phyloP scores from a whole-genome alignment of 92 coral and sea anemone species.

The Parazoanthus darwini region DNA sequence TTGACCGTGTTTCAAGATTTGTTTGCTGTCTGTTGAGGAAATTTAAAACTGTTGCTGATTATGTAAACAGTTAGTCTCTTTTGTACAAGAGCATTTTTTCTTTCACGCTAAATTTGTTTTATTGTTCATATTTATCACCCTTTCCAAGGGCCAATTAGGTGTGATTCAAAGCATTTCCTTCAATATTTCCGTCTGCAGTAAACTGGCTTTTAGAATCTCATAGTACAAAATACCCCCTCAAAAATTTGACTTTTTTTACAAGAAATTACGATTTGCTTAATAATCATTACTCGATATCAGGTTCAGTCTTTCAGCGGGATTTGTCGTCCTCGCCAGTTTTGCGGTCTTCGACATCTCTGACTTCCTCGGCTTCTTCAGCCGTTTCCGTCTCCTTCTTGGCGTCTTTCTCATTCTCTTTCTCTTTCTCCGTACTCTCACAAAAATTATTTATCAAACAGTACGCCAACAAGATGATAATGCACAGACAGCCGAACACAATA shows the following conservation, averaged over 20 bases:
- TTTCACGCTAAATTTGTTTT: too few relatives aligned
- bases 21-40: too few relatives aligned
- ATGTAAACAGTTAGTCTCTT: too few relatives aligned
- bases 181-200: too few relatives aligned
- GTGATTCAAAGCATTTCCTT: too few relatives aligned
- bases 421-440: constrained; percentile 58
- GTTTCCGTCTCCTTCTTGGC: constrained; percentile 57
- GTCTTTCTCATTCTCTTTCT: constrained; percentile 49
- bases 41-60: too few relatives aligned
- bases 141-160: too few relatives aligned
- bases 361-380: constrained; percentile 47
- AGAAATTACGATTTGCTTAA: not conserved
- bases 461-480: constrained; percentile 73
- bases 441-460: constrained; percentile 87
- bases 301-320: not conserved
- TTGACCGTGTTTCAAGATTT: too few relatives aligned
- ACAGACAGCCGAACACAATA: constrained; percentile 84
- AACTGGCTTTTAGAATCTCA: too few relatives aligned
- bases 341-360: constrained; percentile 38
- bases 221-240: not conserved
- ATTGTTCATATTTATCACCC: too few relatives aligned
- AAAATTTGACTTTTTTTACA: not conserved
- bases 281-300: constrained; percentile 1
- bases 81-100: too few relatives aligned
- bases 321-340: constrained; percentile 44